Conservation (phyloP, 2,888 invertebrate genomes). For the Ceraclea dissimilis region DNA sequence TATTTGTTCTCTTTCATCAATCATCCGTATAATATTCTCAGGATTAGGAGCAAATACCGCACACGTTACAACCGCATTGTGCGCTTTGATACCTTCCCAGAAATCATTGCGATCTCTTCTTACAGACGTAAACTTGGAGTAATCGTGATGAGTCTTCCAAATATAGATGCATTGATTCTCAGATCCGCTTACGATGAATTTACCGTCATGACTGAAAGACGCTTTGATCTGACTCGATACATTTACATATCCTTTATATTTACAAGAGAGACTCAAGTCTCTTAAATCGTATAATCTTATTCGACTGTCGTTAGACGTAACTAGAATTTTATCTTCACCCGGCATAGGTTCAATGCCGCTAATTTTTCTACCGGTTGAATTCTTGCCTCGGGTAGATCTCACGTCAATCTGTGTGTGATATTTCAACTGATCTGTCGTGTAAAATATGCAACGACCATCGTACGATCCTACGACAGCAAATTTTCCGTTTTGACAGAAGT, state of each 20-base stretch:
- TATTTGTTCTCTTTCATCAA: conserved; percentile 49
- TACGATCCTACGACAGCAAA: conserved; percentile 98
- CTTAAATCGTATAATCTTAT: conserved; percentile 92
- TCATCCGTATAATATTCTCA: conserved; percentile 74
- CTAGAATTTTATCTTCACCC: conserved; percentile 88
- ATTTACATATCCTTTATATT: conserved; percentile 90
- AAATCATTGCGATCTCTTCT: conserved; percentile 92
- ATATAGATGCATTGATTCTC: conserved; percentile 97
- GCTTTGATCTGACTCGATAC: conserved; percentile 96
- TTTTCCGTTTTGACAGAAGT: conserved; percentile 96
- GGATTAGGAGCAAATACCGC: conserved; percentile 98
- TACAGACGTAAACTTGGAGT: conserved; percentile 86
- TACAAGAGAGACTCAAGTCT: conserved; percentile 90
- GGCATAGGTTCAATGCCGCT: conserved; percentile 97
- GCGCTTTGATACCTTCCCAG: conserved; percentile 96
- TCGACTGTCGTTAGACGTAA: conserved; percentile 96
- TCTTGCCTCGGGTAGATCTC: conserved; percentile 89
- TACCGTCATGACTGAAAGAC: conserved; percentile 94
- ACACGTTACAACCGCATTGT: conserved; percentile 93
- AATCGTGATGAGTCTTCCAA: conserved; percentile 97
- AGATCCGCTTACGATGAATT: conserved; percentile 94
- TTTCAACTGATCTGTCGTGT: conserved; percentile 94
- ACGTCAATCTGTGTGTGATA: conserved; percentile 98
- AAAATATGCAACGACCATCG: conserved; percentile 97
- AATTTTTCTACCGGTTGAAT: conserved; percentile 90